These are phyloP conservation scores for Montipora foliosa DNA, from an alignment of 64 coral and sea anemone genomes.

Conservation along the genomic window DNA sequence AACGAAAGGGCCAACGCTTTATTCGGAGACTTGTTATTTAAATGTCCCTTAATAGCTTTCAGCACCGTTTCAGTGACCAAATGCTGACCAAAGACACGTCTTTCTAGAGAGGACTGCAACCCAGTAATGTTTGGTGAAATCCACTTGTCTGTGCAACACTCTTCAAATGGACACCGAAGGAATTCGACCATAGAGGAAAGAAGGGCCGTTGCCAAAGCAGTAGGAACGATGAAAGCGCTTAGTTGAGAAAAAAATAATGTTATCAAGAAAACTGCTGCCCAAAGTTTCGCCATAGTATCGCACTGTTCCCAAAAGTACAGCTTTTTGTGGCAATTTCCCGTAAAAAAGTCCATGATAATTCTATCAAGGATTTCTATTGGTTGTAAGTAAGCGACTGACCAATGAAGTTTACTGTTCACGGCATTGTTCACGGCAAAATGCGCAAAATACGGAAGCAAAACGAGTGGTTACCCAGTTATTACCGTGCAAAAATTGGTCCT, in stretches of 20 bases:
- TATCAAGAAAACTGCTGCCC: background rate
- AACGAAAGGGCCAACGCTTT: slow-evolving; percentile 93
- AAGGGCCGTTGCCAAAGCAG: background rate
- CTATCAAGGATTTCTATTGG: slow-evolving; percentile 1
- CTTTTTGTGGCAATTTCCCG: background rate
- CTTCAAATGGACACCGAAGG: slow-evolving; percentile 40
- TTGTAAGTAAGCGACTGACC: background rate
- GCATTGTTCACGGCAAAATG: too few relatives aligned
- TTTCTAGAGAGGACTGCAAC: slow-evolving; percentile 50
- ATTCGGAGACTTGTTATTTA: slow-evolving; percentile 64
- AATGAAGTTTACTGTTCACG: background rate
- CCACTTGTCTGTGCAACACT: slow-evolving; percentile 86
- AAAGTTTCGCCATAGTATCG: background rate
- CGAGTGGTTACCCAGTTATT: background rate
- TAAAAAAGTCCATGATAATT: background rate
- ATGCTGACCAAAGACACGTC: slow-evolving; percentile 88
- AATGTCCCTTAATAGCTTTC: slow-evolving; percentile 80
- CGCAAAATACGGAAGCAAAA: background rate
- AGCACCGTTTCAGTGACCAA: slow-evolving; percentile 76
- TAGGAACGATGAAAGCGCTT: background rate
- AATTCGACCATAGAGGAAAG: background rate
- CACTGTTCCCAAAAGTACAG: too few relatives aligned
- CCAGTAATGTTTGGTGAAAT: slow-evolving; percentile 69
- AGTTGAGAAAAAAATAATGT: background rate
- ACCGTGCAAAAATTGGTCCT: too few relatives aligned